Conservation (phyloP, 2,113 vertebrate species). For the Daubentonia madagascariensis region DNA sequence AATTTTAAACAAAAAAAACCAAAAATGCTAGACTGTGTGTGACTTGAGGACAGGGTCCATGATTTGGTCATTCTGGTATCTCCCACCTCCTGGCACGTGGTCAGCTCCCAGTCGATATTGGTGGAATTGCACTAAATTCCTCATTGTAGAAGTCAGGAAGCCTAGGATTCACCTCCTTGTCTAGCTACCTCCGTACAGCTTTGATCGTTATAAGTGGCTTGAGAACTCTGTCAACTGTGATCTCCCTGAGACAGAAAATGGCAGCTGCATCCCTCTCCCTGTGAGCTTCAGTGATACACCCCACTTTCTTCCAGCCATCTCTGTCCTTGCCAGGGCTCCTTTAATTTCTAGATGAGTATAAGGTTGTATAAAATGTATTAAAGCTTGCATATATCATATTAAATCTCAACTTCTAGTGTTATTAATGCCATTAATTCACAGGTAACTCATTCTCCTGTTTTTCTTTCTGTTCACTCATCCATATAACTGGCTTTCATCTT, state of each 20-base stretch:
- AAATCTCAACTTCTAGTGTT: background rate
- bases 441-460: background rate
- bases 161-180: background rate
- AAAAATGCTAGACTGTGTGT: background rate
- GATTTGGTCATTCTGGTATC: background rate
- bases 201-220: background rate
- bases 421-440: background rate
- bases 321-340: background rate
- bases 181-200: background rate
- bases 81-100: fast-evolving
- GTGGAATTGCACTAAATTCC: background rate
- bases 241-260: background rate
- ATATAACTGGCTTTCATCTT: background rate
- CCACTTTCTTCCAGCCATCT: background rate
- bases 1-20: background rate
- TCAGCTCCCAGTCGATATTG: background rate
- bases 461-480: background rate
- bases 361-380: background rate
- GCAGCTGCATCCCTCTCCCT: background rate
- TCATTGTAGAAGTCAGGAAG: background rate
- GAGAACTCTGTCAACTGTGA: background rate
- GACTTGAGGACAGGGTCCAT: background rate
- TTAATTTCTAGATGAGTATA: background rate
- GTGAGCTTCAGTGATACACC: background rate
- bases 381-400: background rate